phyloP scores from a whole-genome alignment of 2,113 vertebrate genomes.

The Odontophorus gujanensis region DNA sequence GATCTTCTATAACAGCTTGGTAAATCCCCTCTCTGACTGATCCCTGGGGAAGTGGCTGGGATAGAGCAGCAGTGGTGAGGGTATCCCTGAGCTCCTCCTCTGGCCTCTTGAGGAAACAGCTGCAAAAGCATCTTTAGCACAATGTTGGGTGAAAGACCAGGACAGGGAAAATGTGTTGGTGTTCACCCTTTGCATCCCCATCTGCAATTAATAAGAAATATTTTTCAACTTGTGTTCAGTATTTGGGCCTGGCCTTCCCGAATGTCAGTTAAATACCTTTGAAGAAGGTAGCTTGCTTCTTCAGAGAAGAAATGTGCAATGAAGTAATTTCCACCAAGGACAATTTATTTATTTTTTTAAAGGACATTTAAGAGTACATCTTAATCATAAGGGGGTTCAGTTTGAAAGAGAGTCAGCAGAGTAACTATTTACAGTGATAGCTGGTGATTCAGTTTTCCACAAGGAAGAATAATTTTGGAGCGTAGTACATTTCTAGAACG shows the following conservation, averaged over 20 bases:
- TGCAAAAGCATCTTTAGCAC: not conserved
- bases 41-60: not conserved
- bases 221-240: not conserved
- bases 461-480: not conserved
- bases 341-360: not conserved
- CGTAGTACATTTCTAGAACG: not conserved
- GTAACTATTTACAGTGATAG: not conserved
- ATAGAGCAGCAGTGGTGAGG: not conserved
- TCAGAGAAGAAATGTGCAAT: not conserved
- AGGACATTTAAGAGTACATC: not conserved
- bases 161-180: not conserved
- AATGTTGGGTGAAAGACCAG: not conserved
- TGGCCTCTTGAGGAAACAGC: not conserved
- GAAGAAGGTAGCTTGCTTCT: not conserved
- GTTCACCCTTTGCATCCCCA: not conserved
- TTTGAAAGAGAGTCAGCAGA: not conserved
- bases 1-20: accelerated
- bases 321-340: not conserved
- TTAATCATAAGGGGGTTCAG: not conserved
- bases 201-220: not conserved
- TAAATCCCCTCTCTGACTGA: not conserved
- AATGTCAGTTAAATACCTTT: not conserved
- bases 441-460: not conserved
- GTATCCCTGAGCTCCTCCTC: not conserved
- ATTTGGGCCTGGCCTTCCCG: not conserved